These are phyloP conservation scores for Upupa epops DNA, from an alignment of 2,113 vertebrate genomes.

Conservation along the genomic window DNA sequence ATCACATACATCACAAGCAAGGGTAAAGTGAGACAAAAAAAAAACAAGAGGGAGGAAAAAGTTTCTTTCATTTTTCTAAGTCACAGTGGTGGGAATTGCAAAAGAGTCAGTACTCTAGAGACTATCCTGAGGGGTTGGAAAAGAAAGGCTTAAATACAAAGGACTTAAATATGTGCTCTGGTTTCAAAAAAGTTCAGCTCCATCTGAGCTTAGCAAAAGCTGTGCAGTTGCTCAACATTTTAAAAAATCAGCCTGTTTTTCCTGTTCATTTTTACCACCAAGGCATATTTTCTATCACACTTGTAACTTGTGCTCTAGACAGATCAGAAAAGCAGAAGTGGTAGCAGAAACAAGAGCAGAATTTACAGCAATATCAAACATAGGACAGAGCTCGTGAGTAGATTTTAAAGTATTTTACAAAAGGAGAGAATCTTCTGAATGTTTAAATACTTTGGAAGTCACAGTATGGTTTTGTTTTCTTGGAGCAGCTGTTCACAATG, in stretches of 20 bases:
- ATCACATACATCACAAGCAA: not conserved
- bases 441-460: not conserved
- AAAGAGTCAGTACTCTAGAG: not conserved
- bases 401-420: not conserved
- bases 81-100: not conserved
- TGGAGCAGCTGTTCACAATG: not conserved
- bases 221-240: not conserved
- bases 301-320: not conserved
- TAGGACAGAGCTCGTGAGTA: not conserved
- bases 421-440: not conserved
- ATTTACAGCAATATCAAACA: not conserved
- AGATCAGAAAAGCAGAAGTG: not conserved
- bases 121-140: not conserved
- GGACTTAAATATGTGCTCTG: not conserved
- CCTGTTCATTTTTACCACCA: not conserved
- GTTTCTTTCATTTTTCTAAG: not conserved
- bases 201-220: not conserved
- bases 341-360: not conserved
- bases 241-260: not conserved
- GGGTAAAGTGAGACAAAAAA: not conserved
- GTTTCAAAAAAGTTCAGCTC: not conserved
- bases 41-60: fast-evolving
- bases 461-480: not conserved
- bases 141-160: not conserved
- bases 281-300: not conserved